These are phyloP conservation scores for Dynastes grantii DNA, from an alignment of 2,888 invertebrate genomes.

Conservation along the genomic window DNA sequence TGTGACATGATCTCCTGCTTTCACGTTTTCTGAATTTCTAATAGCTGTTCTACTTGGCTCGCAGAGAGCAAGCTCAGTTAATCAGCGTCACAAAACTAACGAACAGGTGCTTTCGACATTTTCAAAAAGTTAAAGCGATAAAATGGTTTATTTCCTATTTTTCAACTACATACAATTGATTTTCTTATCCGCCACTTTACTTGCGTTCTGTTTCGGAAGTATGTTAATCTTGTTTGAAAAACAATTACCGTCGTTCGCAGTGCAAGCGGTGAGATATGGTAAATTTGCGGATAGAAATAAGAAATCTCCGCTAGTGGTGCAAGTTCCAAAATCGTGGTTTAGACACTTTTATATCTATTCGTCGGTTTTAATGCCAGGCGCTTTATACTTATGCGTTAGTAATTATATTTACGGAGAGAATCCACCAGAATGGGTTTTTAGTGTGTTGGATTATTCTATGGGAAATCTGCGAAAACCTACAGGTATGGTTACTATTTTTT, in stretches of 20 bases:
- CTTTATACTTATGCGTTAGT: constrained; percentile 71
- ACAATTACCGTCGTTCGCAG: constrained; percentile 78
- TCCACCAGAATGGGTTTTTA: constrained; percentile 66
- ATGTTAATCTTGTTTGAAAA: constrained; percentile 79
- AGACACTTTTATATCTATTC: constrained; percentile 86
- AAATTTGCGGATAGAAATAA: constrained; percentile 77
- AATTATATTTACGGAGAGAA: constrained; percentile 69
- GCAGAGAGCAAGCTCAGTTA: no score
- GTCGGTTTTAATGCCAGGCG: constrained; percentile 72
- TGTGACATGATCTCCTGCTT: neutral
- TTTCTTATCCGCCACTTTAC: neutral
- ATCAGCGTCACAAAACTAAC: no score
- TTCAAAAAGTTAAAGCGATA: neutral
- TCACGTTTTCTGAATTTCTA: constrained; percentile 1
- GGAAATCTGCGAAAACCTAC: constrained; percentile 69
- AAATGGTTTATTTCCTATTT: constrained; percentile 33
- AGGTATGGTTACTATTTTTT: constrained; percentile 67
- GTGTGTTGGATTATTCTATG: constrained; percentile 71
- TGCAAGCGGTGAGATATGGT: constrained; percentile 81
- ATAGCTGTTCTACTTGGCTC: neutral
- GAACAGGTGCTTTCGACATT: no score
- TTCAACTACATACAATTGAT: constrained; percentile 28
- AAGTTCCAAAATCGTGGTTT: constrained; percentile 87
- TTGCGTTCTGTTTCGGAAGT: constrained; percentile 59
- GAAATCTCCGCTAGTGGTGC: constrained; percentile 70